These are phyloP conservation scores for Sitobion miscanthi DNA, from an alignment of 1,140 invertebrate genomes.

Conservation along the genomic window DNA sequence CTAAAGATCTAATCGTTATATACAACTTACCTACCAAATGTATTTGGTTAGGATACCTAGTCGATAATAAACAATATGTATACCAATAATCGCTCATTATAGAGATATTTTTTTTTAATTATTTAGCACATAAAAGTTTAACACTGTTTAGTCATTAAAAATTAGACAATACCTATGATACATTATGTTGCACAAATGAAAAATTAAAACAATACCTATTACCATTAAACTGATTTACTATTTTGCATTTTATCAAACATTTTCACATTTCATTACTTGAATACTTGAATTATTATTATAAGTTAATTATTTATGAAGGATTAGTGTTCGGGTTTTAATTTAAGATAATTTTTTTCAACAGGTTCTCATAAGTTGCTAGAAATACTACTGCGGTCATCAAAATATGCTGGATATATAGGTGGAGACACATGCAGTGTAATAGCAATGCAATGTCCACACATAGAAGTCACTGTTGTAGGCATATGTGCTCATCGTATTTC, in stretches of 20 bases:
- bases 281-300: too few relatives aligned
- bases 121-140: not conserved
- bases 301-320: not conserved
- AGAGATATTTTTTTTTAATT: too few relatives aligned
- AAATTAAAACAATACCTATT: too few relatives aligned
- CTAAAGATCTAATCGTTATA: not conserved
- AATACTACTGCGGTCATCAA: slow-evolving; percentile 67
- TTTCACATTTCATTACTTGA: not conserved
- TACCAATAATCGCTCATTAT: too few relatives aligned
- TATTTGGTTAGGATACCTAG: too few relatives aligned
- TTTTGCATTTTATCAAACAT: not conserved
- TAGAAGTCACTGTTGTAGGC: slow-evolving; percentile 94
- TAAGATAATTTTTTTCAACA: not conserved
- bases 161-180: too few relatives aligned
- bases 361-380: not conserved
- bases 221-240: not conserved
- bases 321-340: not conserved
- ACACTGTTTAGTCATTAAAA: too few relatives aligned
- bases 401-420: slow-evolving; percentile 97
- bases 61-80: too few relatives aligned
- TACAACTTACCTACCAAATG: not conserved
- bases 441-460: slow-evolving; percentile 93
- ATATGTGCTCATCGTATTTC: slow-evolving; percentile 87
- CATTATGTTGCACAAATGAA: too few relatives aligned
- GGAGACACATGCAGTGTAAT: slow-evolving; percentile 98